Evolutionary conservation across 2,797 vertebrate species (phyloP), one percentile per base, ranked within the genome.

Genomic region (Artibeus lituratus): DNA sequence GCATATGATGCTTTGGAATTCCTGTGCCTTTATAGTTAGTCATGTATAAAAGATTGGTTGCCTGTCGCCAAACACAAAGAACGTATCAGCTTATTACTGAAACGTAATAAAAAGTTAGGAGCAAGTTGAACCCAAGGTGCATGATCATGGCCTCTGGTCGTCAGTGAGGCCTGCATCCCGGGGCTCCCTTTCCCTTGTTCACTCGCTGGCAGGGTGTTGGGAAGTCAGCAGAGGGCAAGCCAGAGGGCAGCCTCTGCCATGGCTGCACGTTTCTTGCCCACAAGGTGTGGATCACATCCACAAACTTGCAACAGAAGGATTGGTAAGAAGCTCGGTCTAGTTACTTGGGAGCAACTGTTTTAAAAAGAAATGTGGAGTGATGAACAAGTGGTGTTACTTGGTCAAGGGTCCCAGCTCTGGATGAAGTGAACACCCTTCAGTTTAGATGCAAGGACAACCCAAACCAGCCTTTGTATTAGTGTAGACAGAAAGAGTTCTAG

Each of bases 21-120:
- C 44, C 14, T 15, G 11, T n/a, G 26, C 24, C 29, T 70, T 89
- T 90, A 24, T 29, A 90, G 47, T 62, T 59, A n/a, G 39, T 74
- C 7, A 26, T 29, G 4, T 72, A 7, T 32, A 44, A 70, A 74
- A 62, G 57, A 74, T 26, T 83, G 26, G 15, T 5, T 76, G 44
- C 49, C 10, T 87, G 82, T 83, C 72, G 78, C 14, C 49, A 70
- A 39, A 26, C 37, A 26, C 87, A 70, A 39, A 90, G n/a, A 81
- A 37, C 19, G 4, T 12, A 44, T 90, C 39, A 42, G 44, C 11
- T 32, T 62, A 80, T 67, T 77, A 62, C n/a, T 80, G 70, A 65
- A 62, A 90, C 37, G 51, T 29, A 57, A 42, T 0, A 42, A 62
- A 86, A 55, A 15, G 1, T 47, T 44, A 73, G 44, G 32, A 47